phyloP scores from a whole-genome alignment of 1,140 invertebrate genomes.

The Copidosoma floridanum region DNA sequence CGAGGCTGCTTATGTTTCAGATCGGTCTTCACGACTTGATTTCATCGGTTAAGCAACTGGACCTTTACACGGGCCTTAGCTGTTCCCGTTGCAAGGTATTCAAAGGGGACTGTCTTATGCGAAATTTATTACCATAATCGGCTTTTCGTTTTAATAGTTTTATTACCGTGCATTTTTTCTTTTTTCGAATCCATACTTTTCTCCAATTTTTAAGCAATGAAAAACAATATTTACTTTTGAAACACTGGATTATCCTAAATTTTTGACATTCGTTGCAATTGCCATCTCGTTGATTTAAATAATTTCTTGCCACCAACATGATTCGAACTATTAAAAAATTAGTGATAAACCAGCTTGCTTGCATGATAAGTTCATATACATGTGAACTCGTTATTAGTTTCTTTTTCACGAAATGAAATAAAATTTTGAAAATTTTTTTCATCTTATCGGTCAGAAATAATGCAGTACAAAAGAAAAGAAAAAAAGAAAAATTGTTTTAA shows the following conservation, averaged over 20 bases:
- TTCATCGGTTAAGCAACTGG: slow-evolving; percentile 49
- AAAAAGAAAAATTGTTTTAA: slow-evolving; percentile 8
- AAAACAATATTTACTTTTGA: too few relatives aligned
- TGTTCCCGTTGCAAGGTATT: slow-evolving; percentile 58
- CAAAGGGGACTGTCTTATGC: slow-evolving; percentile 55
- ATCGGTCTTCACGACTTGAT: slow-evolving; percentile 52
- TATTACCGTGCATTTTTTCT: slow-evolving; percentile 3
- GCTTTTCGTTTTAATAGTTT: neutral
- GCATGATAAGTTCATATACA: too few relatives aligned
- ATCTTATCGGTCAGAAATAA: neutral
- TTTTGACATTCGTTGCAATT: neutral
- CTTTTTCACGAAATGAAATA: neutral
- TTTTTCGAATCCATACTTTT: neutral
- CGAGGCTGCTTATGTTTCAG: slow-evolving; percentile 58
- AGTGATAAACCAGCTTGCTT: slow-evolving; percentile 18
- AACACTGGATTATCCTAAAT: slow-evolving; percentile 7
- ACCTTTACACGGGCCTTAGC: slow-evolving; percentile 51
- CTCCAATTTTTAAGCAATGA: neutral
- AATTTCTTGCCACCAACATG: too few relatives aligned
- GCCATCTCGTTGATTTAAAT: neutral
- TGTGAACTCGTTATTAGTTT: too few relatives aligned
- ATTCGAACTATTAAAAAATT: neutral
- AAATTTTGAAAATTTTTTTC: neutral
- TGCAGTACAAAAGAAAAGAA: neutral
- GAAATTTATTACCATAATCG: slow-evolving; percentile 39